Evolutionary conservation across 53 echinoderm and acorn worm species (phyloP), one percentile per base, ranked within the genome.

Genomic region (Crossaster papposus): DNA sequence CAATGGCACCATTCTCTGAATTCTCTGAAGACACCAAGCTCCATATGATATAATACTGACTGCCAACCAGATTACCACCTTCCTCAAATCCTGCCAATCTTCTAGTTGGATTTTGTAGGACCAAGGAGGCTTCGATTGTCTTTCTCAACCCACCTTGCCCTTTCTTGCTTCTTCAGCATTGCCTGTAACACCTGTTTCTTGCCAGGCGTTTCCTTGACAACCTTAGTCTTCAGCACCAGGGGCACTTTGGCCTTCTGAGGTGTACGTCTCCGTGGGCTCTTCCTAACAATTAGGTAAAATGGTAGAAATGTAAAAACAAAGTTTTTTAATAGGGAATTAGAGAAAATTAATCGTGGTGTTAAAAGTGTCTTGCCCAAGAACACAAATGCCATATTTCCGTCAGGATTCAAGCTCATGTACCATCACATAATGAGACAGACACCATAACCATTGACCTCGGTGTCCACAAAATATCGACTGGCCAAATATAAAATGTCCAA

Each of bases 161-260:
- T 86, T 29, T 96, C 95, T 68, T 93, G 91, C 44, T 95, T 95
- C 70, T 91, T 91, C 24, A 97, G 89, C 91, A 97, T 89, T 50
- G 97, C 94, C 72, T 92, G 89, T 10, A 90, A 24, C 11, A 94
- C 95, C 65, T 97, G 97, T 62, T 94, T 94, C 92, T 97, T 97
- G 81, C 97, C 97, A 4, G 97, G 97, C 13, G 95, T 97, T 64
- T 97, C 97, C 88, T 94, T 97, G 78, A 97, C 97, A 30, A 94
- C 90, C 70, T 85, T 87, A 0, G 97, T 97, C 92, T 97, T 97
- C 83, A 97, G 83, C 24, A 95, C 90, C 36, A 89, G 79, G 30
- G 79, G 33, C 18, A 89, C 76, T 24, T 81, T 70, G 22, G 83
- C 72, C 54, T 94, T 95, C 63, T 92, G 82, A 14, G 96, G 96